Evolutionary conservation across 1,140 invertebrate species (phyloP).

Genomic region (Homalodisca vitripennis): DNA sequence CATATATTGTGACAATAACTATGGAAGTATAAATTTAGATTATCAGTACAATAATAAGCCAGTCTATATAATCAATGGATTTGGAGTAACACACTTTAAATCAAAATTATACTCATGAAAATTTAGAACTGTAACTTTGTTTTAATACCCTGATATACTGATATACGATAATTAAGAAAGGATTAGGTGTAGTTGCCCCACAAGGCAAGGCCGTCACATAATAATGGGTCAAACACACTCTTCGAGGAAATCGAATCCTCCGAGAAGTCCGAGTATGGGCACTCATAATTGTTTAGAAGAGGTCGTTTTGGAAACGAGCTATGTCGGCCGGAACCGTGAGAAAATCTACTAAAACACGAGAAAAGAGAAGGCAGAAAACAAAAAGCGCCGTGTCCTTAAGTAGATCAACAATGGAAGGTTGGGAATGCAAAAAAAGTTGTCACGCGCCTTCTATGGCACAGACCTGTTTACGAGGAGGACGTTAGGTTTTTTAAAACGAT

Average conservation of each 20-base stretch:
- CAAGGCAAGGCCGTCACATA: no score
- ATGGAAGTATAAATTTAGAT: no score
- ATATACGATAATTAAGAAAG: no score
- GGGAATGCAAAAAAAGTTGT: slow-evolving; percentile 5
- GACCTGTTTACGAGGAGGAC: slow-evolving; percentile 14
- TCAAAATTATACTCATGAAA: no score
- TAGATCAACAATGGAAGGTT: slow-evolving; percentile 20
- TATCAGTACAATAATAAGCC: no score
- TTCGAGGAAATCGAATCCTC: not conserved
- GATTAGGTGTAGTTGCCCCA: no score
- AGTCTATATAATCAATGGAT: no score
- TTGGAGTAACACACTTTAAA: no score
- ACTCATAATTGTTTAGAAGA: slow-evolving; percentile 4
- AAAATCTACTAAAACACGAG: slow-evolving; percentile 3
- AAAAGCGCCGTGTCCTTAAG: slow-evolving; percentile 1
- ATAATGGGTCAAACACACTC: not conserved
- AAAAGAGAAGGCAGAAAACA: slow-evolving; percentile 1
- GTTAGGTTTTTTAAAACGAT: slow-evolving; percentile 9
- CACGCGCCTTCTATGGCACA: slow-evolving; percentile 1
- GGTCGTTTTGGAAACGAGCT: slow-evolving; percentile 12
- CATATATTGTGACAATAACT: no score
- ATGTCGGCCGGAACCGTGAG: slow-evolving; percentile 22
- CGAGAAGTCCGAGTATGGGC: slow-evolving; percentile 3
- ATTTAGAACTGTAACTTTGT: no score
- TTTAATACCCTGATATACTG: no score